A percentile compares a stretch with the other conserved stretches of the same genome.
phyloP scores from a whole-genome alignment of 2,797 vertebrate genomes.

The Halcyon chelicuti region DNA sequence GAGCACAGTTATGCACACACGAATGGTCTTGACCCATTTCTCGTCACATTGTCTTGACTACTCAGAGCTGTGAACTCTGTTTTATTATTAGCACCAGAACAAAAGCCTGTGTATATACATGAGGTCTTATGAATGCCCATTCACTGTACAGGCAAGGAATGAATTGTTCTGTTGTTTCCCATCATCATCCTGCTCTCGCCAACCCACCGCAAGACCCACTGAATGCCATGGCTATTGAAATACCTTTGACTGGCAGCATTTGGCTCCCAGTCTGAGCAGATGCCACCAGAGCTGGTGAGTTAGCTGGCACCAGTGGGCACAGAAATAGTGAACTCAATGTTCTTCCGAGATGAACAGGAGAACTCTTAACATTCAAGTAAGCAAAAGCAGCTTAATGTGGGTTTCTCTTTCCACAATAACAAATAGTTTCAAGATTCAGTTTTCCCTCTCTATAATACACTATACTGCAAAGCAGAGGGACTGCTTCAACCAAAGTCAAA shows the following conservation, averaged over 20 bases:
- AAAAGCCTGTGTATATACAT: constrained; percentile 15
- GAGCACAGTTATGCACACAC: constrained; percentile 27
- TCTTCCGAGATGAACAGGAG: background rate
- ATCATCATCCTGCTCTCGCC: background rate
- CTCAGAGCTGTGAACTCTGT: background rate
- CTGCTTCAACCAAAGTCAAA: background rate
- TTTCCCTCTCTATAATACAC: background rate
- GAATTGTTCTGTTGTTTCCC: constrained; percentile 10
- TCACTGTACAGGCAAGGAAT: constrained; percentile 10
- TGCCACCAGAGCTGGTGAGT: background rate
- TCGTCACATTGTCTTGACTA: background rate
- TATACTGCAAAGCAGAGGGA: background rate
- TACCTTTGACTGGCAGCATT: background rate
- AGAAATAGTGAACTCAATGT: background rate
- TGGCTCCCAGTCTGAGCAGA: background rate
- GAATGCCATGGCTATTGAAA: background rate
- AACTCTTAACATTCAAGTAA: background rate
- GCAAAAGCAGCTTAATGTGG: background rate
- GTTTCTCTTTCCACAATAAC: background rate
- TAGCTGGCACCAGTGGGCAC: background rate
- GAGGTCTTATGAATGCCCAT: constrained; percentile 15
- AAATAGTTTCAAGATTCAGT: background rate
- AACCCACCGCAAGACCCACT: background rate
- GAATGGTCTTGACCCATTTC: constrained; percentile 48
- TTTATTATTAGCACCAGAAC: constrained; percentile 53